Evolutionary conservation across 2,888 invertebrate genomes (phyloP).

Genomic region (Nomada lathburiana): DNA sequence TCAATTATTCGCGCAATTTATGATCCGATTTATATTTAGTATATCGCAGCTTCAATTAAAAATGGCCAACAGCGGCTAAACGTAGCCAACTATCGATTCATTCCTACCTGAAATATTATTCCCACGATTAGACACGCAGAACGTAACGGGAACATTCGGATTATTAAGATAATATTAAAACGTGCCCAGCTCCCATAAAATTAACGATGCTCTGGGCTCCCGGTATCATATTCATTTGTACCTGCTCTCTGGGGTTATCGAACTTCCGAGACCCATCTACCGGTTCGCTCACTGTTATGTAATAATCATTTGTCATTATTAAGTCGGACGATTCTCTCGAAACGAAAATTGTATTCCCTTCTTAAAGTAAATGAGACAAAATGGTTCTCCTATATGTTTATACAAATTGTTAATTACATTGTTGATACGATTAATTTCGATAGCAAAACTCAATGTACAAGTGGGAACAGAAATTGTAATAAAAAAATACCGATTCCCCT

Average conservation of each 20-base stretch:
- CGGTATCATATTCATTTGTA: constrained; percentile 26
- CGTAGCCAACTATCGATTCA: constrained; percentile 32
- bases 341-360: neutral
- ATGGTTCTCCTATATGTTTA: too few relatives aligned
- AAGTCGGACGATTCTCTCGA: neutral
- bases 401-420: too few relatives aligned
- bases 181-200: constrained; percentile 54
- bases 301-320: neutral
- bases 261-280: constrained; percentile 42
- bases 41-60: constrained; percentile 48
- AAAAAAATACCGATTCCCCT: too few relatives aligned
- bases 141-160: constrained; percentile 67
- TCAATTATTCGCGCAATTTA: constrained; percentile 50
- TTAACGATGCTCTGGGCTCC: constrained; percentile 52
- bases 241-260: constrained; percentile 45
- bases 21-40: constrained; percentile 31
- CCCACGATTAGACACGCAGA: constrained; percentile 54
- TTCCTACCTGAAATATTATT: constrained; percentile 44
- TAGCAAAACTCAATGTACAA: too few relatives aligned
- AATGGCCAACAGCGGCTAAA: constrained; percentile 40
- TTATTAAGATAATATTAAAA: constrained; percentile 67
- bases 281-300: neutral
- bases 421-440: too few relatives aligned
- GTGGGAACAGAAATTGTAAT: too few relatives aligned
- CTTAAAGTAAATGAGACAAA: neutral